Conservation (phyloP, 1,140 invertebrate species). For the Heliothis virescens region DNA sequence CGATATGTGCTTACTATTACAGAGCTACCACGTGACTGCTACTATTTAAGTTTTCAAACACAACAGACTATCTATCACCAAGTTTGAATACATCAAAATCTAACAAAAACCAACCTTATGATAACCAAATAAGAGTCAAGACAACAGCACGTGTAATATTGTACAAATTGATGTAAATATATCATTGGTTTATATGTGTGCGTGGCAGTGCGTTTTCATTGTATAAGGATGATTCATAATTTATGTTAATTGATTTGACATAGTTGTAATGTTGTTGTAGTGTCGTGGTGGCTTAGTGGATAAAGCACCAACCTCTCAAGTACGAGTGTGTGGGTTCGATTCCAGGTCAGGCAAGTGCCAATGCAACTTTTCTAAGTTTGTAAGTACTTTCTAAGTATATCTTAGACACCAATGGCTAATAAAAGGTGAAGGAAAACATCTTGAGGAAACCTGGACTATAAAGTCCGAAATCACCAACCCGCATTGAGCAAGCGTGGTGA, state of each 20-base stretch:
- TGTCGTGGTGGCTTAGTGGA: too few species aligned
- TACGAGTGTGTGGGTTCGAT: too few species aligned
- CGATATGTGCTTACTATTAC: neutral
- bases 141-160: neutral
- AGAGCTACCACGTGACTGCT: constrained; percentile 7
- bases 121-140: neutral
- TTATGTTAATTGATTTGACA: constrained; percentile 17
- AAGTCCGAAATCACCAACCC: too few species aligned
- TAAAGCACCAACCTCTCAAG: too few species aligned
- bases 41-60: neutral
- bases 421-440: too few species aligned
- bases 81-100: neutral
- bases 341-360: too few species aligned
- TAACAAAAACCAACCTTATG: neutral
- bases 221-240: neutral
- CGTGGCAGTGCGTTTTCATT: neutral
- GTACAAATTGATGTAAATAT: constrained; percentile 15
- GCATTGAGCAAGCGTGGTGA: too few species aligned
- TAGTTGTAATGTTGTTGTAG: neutral
- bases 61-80: neutral
- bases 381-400: too few species aligned
- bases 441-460: too few species aligned
- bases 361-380: too few species aligned
- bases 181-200: neutral
- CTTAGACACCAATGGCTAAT: too few species aligned